phyloP scores from a whole-genome alignment of 92 coral and sea anemone genomes.

The Desmophyllum pertusum region DNA sequence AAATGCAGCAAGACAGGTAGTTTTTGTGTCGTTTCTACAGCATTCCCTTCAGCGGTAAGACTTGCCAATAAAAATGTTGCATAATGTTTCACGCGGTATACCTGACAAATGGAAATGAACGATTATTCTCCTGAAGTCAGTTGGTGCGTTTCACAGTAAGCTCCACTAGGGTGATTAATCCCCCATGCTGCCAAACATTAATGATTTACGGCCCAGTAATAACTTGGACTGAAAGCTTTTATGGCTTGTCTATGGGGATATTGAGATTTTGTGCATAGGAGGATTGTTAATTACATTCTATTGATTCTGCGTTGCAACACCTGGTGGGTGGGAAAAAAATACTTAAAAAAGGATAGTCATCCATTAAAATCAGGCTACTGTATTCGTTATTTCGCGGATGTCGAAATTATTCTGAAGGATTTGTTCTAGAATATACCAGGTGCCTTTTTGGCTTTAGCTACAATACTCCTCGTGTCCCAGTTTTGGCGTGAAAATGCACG shows the following conservation, averaged over 20 bases:
- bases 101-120: background rate
- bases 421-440: no score
- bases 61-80: no score
- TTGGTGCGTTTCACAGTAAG: background rate
- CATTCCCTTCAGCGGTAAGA: no score
- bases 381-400: background rate
- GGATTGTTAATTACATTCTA: background rate
- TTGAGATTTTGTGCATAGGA: background rate
- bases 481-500: no score
- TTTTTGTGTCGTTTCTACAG: background rate
- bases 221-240: background rate
- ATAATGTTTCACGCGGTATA: background rate
- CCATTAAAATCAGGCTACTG: background rate
- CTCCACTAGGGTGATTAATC: background rate
- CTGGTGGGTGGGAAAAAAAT: background rate
- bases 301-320: background rate
- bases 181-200: background rate
- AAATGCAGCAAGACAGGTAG: background rate
- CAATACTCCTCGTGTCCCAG: no score
- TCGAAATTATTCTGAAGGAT: background rate
- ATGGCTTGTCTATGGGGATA: background rate
- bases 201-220: background rate
- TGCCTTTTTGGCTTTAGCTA: no score
- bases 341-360: background rate
- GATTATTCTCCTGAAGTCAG: background rate